These are phyloP conservation scores for Paradoxurus hermaphroditus DNA, from an alignment of 2,113 vertebrate genomes.

Conservation along the genomic window DNA sequence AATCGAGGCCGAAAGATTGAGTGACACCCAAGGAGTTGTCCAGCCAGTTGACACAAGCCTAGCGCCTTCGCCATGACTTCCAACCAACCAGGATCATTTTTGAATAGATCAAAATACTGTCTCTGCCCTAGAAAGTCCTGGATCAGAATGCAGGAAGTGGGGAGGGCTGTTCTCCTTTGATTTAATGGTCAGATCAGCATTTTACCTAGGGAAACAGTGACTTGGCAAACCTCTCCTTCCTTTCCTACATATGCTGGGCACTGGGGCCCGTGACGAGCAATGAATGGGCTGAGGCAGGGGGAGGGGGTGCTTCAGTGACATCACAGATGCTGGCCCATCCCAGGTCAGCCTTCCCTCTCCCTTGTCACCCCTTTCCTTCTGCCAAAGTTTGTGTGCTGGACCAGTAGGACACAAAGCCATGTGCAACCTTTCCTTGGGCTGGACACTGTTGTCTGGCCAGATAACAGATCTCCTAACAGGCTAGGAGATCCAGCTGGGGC, in stretches of 20 bases:
- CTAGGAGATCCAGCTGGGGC: conserved; percentile 34
- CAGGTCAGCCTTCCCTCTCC: neutral
- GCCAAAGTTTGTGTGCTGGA: neutral
- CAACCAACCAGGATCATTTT: neutral
- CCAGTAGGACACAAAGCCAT: neutral
- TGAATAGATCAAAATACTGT: neutral
- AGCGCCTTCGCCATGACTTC: neutral
- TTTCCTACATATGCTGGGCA: neutral
- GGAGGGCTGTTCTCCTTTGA: neutral
- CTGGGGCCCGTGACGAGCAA: neutral
- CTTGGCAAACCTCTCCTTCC: neutral
- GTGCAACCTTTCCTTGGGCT: neutral
- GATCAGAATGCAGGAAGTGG: neutral
- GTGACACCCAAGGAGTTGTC: neutral
- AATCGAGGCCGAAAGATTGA: neutral
- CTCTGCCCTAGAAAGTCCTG: conserved; percentile 2
- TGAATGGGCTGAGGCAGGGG: neutral
- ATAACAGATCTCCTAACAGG: conserved; percentile 30
- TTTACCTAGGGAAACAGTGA: neutral
- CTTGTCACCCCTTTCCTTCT: neutral
- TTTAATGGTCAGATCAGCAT: neutral
- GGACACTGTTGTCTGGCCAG: conserved; percentile 40
- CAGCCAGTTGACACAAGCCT: neutral
- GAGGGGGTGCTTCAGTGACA: neutral
- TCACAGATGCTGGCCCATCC: conserved; percentile 22